These are phyloP conservation scores for Diaphora mendica DNA, from an alignment of 2,888 invertebrate genomes.

Conservation along the genomic window DNA sequence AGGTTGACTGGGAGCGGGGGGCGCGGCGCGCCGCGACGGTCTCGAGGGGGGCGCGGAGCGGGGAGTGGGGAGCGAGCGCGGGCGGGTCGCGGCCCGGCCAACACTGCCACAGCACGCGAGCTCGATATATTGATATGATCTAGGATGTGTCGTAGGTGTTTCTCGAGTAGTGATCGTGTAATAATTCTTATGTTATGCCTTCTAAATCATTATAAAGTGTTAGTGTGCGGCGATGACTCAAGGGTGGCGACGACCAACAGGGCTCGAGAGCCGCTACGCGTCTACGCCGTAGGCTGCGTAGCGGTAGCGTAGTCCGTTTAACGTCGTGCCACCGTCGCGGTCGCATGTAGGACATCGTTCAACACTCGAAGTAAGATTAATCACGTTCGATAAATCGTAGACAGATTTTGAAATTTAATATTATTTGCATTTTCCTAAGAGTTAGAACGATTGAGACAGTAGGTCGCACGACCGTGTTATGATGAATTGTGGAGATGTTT, in stretches of 20 bases:
- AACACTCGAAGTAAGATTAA: conserved; percentile 82
- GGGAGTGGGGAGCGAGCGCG: conserved; percentile 51
- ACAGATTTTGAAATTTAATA: conserved; percentile 84
- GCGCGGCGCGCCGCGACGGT: conserved; percentile 42
- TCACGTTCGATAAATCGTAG: conserved; percentile 84
- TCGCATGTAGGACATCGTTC: conserved; percentile 73
- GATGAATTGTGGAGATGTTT: conserved; percentile 85
- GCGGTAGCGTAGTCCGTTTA: conserved; percentile 46
- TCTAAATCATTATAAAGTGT: conserved; percentile 72
- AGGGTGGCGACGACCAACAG: conserved; percentile 35
- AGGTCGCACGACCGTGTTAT: conserved; percentile 86
- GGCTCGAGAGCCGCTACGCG: conserved; percentile 30
- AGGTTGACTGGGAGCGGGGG: conserved; percentile 51
- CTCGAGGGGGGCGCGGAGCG: conserved; percentile 33
- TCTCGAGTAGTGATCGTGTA: conserved; percentile 85
- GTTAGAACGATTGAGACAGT: conserved; percentile 85
- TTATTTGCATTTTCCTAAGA: conserved; percentile 86
- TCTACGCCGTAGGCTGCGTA: conserved; percentile 55
- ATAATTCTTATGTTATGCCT: conserved; percentile 84
- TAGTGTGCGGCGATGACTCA: conserved; percentile 61
- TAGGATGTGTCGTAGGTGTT: conserved; percentile 86
- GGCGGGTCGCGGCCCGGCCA: conserved; percentile 63
- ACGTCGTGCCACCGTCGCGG: conserved; percentile 56
- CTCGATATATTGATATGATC: conserved; percentile 85
- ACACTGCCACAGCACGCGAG: conserved; percentile 68